phyloP scores from a whole-genome alignment of 1,140 invertebrate species.

The Pectinophora gossypiella region DNA sequence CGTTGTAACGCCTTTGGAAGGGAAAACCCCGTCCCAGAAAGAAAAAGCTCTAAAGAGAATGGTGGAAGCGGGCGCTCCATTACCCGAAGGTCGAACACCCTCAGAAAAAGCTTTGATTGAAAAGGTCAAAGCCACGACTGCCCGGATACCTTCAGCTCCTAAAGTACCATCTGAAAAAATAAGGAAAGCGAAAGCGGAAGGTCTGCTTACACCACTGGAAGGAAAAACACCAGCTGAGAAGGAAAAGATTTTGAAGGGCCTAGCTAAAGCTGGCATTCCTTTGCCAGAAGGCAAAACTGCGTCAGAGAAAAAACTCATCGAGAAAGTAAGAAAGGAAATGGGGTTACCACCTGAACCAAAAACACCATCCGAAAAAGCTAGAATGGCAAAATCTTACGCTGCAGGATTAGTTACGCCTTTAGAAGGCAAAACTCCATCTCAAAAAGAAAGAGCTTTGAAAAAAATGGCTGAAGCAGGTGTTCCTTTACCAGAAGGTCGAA shows the following conservation, averaged over 20 bases:
- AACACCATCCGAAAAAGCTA: slow-evolving; percentile 21
- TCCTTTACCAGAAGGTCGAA: slow-evolving; percentile 29
- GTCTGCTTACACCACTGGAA: slow-evolving; percentile 28
- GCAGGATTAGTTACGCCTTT: slow-evolving; percentile 36
- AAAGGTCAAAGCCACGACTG: no score
- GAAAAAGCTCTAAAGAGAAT: slow-evolving; percentile 37
- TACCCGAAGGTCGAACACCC: slow-evolving; percentile 29
- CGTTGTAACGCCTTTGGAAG: slow-evolving; percentile 33
- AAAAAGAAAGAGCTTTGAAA: slow-evolving; percentile 43
- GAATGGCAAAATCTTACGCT: slow-evolving; percentile 20
- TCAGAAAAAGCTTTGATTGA: no score
- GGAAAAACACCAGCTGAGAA: slow-evolving; percentile 30
- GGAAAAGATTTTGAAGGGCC: slow-evolving; percentile 31
- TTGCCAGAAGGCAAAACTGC: slow-evolving; percentile 29
- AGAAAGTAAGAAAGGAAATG: slow-evolving; percentile 20
- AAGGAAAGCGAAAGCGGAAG: slow-evolving; percentile 21
- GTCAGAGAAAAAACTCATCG: slow-evolving; percentile 26
- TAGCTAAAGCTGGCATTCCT: slow-evolving; percentile 24
- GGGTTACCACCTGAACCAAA: slow-evolving; percentile 24
- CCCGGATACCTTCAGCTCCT: slow-evolving; percentile 2
- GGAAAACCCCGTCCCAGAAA: slow-evolving; percentile 33
- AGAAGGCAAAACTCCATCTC: slow-evolving; percentile 26
- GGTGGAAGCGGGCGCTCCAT: slow-evolving; percentile 24
- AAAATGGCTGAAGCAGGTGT: slow-evolving; percentile 25
- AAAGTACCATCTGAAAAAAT: slow-evolving; percentile 15